phyloP scores from a whole-genome alignment of 2,797 vertebrate species.

The Limosa lapponica region DNA sequence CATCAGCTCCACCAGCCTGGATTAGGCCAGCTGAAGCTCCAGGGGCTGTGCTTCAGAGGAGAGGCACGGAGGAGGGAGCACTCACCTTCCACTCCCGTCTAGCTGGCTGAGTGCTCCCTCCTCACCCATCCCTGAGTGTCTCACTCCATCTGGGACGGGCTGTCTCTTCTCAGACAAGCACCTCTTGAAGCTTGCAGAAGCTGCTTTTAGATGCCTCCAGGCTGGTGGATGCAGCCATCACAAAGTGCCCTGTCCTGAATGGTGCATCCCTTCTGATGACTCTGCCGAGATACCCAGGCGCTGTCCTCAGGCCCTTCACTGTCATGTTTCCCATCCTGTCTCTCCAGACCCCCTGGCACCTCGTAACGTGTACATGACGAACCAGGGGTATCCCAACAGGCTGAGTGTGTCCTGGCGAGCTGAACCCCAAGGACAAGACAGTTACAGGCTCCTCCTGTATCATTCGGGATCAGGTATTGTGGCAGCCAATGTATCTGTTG shows the following conservation, averaged over 20 bases:
- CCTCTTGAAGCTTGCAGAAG: background rate
- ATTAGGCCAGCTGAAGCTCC: background rate
- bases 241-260: background rate
- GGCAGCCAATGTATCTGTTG: constrained; percentile 27
- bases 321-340: background rate
- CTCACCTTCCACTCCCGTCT: background rate
- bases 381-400: constrained; percentile 59
- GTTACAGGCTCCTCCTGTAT: constrained; percentile 70
- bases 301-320: background rate
- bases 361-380: constrained; percentile 42
- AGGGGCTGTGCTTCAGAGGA: background rate
- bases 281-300: constrained; percentile 45
- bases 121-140: background rate
- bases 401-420: constrained; percentile 52
- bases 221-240: background rate
- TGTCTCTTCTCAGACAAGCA: background rate
- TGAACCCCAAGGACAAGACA: background rate
- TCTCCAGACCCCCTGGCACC: constrained; percentile 64
- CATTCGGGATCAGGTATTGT: background rate
- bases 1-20: background rate
- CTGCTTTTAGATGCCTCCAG: background rate
- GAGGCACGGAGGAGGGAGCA: background rate
- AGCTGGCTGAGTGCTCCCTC: background rate
- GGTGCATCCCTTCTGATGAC: background rate
- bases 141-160: background rate